A percentile compares a stretch with the other conserved stretches of the same genome.
phyloP scores from a whole-genome alignment of 1,140 invertebrate species.

The Drosophila tristis region DNA sequence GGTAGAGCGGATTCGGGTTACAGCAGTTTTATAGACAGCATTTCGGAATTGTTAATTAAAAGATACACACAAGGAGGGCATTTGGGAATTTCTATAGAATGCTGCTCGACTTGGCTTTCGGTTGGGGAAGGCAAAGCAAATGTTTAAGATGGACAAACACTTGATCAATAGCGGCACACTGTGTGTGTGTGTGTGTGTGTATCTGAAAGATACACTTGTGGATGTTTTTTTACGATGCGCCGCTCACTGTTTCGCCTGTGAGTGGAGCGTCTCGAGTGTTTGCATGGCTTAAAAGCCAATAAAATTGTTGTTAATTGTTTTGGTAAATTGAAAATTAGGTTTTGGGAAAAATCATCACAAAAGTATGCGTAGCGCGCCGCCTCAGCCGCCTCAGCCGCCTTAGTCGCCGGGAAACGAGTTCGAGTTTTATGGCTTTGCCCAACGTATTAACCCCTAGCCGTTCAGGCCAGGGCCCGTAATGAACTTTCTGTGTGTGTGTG shows the following conservation, averaged over 20 bases:
- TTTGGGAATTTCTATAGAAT: slow-evolving; percentile 63
- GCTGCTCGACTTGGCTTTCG: slow-evolving; percentile 1
- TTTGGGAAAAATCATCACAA: slow-evolving; percentile 73
- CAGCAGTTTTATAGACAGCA: slow-evolving; percentile 5
- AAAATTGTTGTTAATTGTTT: slow-evolving; percentile 82
- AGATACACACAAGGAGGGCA: slow-evolving; percentile 35
- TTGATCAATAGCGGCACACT: slow-evolving; percentile 72
- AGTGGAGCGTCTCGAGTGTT: slow-evolving; percentile 58
- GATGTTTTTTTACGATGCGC: slow-evolving; percentile 63
- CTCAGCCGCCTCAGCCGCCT: not conserved
- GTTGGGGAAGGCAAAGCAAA: slow-evolving; percentile 50
- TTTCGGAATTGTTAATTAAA: slow-evolving; percentile 57
- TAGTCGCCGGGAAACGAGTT: slow-evolving; percentile 21
- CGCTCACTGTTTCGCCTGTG: slow-evolving; percentile 41
- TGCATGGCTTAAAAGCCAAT: slow-evolving; percentile 78
- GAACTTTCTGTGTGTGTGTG: slow-evolving; percentile 62
- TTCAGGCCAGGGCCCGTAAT: slow-evolving; percentile 42
- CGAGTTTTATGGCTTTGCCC: slow-evolving; percentile 54
- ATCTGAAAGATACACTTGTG: slow-evolving; percentile 57
- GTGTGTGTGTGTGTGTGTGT: slow-evolving; percentile 27
- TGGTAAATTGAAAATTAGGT: slow-evolving; percentile 82
- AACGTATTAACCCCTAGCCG: slow-evolving; percentile 59
- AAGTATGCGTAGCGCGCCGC: slow-evolving; percentile 55
- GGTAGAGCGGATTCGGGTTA: slow-evolving; percentile 40
- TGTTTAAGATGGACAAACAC: slow-evolving; percentile 61